Evolutionary conservation across 2,113 vertebrate species (phyloP), one percentile per base, ranked within the genome.

Genomic region (Ginglymostoma cirratum): DNA sequence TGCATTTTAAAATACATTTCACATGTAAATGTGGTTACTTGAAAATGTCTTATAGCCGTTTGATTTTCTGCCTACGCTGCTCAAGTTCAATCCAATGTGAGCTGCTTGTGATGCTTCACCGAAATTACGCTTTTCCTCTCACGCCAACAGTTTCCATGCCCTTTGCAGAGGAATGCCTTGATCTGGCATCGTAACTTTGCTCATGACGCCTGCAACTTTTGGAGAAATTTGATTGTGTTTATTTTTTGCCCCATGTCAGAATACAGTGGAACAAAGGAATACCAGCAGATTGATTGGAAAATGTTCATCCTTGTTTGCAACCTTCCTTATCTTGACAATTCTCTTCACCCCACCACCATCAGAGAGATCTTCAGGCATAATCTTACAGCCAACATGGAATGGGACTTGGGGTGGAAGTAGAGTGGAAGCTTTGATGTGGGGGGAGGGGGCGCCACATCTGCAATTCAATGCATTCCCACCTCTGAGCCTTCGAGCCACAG

Each of bases 1-100:
- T 93, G 89, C 61, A 93, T 66, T 93, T 93, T 65, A 67, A 93
- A 24, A 93, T 83, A 21, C 38, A 61, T 93, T 93, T 67, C 89
- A 67, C 89, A 38, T 90, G 52, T 66, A 93, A 38, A 23, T 66
- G 61, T 42, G 55, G 89, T 92, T 66, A 42, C n/a, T 17, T 93
- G 61, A 93, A 23, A 65, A 38, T 66, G 66, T 93, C 17, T 38
- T 17, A 2, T 66, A 93, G 89, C 15, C 6, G 61, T 38, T 93
- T 93, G 89, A 34, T 93, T 93, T 66, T 66, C 89, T 66, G 89
- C 61, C 61, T 38, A 15, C n/a, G 0, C 89, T 7, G 34, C 61
- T 42, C 61, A 2, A 8, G 61, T 93, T 92, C 61, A 92, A 92
- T 66, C 61, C 30, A 21, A 61, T 92, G 34, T 21, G 24, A 34